Conservation (phyloP, 1,140 invertebrate genomes). For the Oryzaephilus surinamensis region DNA sequence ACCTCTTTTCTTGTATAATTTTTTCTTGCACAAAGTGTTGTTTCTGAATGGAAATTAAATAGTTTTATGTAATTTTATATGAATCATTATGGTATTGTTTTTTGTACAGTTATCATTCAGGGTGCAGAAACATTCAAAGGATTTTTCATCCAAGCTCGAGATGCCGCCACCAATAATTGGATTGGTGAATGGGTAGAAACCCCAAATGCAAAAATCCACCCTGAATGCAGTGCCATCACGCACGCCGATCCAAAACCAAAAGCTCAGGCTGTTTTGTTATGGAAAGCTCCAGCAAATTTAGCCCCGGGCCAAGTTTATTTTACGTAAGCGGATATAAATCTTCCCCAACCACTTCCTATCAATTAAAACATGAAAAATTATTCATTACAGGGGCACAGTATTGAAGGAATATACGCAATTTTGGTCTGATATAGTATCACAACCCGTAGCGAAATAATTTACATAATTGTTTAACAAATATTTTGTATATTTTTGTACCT, state of each 20-base stretch:
- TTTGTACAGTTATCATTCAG: constrained; percentile 47
- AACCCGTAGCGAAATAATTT: constrained; percentile 31
- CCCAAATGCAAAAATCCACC: constrained; percentile 58
- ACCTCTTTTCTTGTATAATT: not conserved
- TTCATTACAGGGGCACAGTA: constrained; percentile 54
- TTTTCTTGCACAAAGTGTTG: not conserved
- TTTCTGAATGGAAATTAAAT: too few species aligned
- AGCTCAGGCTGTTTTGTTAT: constrained; percentile 56
- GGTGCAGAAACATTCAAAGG: constrained; percentile 55
- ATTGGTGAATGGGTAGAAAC: constrained; percentile 59
- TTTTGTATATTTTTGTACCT: not conserved
- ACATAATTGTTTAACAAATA: not conserved
- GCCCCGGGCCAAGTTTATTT: constrained; percentile 58
- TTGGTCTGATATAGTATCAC: constrained; percentile 53
- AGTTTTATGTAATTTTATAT: not conserved
- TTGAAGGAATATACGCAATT: constrained; percentile 60
- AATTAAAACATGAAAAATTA: not conserved
- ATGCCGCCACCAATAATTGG: constrained; percentile 55
- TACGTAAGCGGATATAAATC: constrained; percentile 47
- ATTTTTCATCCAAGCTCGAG: constrained; percentile 70
- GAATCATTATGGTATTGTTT: constrained; percentile 1
- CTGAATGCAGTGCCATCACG: constrained; percentile 68
- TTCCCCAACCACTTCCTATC: not conserved
- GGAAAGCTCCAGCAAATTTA: constrained; percentile 56
- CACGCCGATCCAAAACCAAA: constrained; percentile 69